A percentile compares a stretch with the other conserved stretches of the same genome.
These are phyloP conservation scores for Aquatica leii DNA, from an alignment of 2,888 invertebrate species.

Conservation along the genomic window DNA sequence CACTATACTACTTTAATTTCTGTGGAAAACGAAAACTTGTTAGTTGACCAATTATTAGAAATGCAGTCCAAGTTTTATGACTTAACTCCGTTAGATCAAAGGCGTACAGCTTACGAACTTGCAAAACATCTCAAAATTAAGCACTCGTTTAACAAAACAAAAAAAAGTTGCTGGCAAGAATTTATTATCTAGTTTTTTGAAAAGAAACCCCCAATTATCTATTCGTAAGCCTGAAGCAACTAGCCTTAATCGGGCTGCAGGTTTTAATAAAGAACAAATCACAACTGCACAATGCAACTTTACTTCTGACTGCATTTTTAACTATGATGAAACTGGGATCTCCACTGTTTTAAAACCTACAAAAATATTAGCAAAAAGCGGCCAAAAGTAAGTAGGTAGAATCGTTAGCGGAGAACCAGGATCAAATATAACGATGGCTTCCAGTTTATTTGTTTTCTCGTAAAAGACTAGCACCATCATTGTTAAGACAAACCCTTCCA, in stretches of 20 bases:
- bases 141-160: constrained; percentile 17
- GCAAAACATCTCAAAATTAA: constrained; percentile 13
- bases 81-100: not conserved
- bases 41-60: not conserved
- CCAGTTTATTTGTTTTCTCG: not conserved
- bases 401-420: constrained; percentile 9
- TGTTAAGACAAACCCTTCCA: not conserved
- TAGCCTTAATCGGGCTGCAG: constrained; percentile 37
- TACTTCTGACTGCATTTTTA: constrained; percentile 45
- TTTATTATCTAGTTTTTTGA: constrained; percentile 17
- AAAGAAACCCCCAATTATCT: constrained; percentile 26
- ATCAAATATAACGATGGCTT: not conserved
- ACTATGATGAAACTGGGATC: constrained; percentile 52
- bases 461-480: constrained; percentile 1
- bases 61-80: not conserved
- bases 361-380: constrained; percentile 51
- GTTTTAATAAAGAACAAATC: constrained; percentile 45
- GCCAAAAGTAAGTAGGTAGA: constrained; percentile 52
- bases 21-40: not conserved
- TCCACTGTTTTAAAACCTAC: constrained; percentile 52
- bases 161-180: constrained; percentile 19
- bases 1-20: not conserved
- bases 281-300: constrained; percentile 32
- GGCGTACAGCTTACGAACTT: constrained; percentile 9
- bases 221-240: constrained; percentile 39